Conservation (phyloP, 2,888 invertebrate species). For the Calameuta pallipes region DNA sequence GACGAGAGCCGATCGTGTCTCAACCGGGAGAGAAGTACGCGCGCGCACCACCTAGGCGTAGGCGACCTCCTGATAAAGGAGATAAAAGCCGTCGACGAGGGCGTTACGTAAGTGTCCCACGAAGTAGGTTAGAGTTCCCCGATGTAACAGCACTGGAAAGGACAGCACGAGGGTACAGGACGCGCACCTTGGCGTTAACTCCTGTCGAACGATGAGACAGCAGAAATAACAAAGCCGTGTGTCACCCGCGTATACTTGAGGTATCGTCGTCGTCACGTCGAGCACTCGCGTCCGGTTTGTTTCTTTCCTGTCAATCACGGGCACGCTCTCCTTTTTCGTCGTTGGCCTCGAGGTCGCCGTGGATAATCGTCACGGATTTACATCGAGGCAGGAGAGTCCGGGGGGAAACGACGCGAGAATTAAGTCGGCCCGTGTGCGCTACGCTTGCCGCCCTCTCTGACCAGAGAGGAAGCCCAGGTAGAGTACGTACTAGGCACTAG, state of each 20-base stretch:
- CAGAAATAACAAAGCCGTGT: neutral
- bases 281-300: slow-evolving; percentile 13
- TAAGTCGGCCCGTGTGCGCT: neutral
- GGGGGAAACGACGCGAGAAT: slow-evolving; percentile 5
- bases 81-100: slow-evolving; percentile 26
- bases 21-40: neutral
- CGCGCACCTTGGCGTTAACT: neutral
- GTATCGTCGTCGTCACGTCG: neutral
- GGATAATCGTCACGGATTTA: slow-evolving; percentile 13
- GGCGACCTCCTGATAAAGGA: slow-evolving; percentile 36
- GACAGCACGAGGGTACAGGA: slow-evolving; percentile 9
- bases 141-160: slow-evolving; percentile 13
- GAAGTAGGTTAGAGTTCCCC: neutral
- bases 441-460: slow-evolving; percentile 3
- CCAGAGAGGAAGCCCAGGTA: slow-evolving; percentile 27
- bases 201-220: neutral
- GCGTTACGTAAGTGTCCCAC: slow-evolving; percentile 33
- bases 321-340: slow-evolving; percentile 5
- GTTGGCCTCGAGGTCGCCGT: neutral
- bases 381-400: slow-evolving; percentile 18
- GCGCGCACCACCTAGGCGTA: slow-evolving; percentile 7
- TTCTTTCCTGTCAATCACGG: slow-evolving; percentile 11
- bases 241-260: neutral
- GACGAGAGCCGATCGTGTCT: neutral
- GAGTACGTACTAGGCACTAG: slow-evolving; percentile 41